Evolutionary conservation across 2,797 vertebrate genomes (phyloP), one percentile per base, ranked within the genome.

Genomic region (Liparis tanakae): DNA sequence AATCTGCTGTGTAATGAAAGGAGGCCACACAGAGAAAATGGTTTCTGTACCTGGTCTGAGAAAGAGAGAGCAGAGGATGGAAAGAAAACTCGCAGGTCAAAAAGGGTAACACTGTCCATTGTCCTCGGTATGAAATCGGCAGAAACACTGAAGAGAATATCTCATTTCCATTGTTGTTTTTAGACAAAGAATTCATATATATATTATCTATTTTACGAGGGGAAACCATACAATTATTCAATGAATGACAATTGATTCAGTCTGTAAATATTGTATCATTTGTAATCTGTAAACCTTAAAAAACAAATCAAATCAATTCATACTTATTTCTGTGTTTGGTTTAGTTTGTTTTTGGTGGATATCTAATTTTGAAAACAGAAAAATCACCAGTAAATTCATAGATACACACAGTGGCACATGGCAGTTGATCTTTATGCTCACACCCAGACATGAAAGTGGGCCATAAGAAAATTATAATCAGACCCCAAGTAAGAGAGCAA

Each of bases 1-100:
- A 86, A 91, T 91, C 85, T 91, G 76, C 65, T 82, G 65, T 63
- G 86, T 83, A 87, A 92, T 90, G 76, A 87, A 79, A 83, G 71
- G 67, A 81, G 70, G 81, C 74, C 76, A 71, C 63, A 70, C 7
- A 74, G 56, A 74, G 79, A 85, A 83, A 73, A 81, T 74, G 83
- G 67, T 76, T 83, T 78, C 76, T 73, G 57, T 53, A 74, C 55
- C 67, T 82, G 74, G 76, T 71, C 58, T 58, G 71, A 72, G 67
- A 63, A 30, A 60, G 46, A 60, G 43, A 70, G 53, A 46, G 4
- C 4, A 57, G 20, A 76, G 54, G 44, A 59, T 39, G 33, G 58
- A 79, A 58, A 71, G 71, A 61, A 80, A 79, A 67, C 33, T 53
- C 8, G 1, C 59, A 71, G 81, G 84, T 83, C 74, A 72, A 25